Evolutionary conservation across 2,888 invertebrate species (phyloP).

Genomic region (Clepsis dumicolana): DNA sequence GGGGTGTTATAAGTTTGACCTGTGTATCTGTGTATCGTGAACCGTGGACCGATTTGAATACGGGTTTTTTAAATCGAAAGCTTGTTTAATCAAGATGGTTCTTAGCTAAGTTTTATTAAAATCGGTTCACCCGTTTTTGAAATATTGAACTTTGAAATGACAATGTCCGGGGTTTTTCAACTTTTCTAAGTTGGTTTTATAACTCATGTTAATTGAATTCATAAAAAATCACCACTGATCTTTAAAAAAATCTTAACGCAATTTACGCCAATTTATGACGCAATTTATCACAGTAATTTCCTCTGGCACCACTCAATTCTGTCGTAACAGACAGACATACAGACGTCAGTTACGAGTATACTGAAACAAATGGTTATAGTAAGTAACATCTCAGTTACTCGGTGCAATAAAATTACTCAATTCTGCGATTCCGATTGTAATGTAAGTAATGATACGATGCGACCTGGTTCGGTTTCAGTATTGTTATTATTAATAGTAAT

Average conservation of each 20-base stretch:
- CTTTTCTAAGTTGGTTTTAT: too few species aligned
- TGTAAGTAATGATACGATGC: constrained; percentile 14
- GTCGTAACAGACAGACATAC: not conserved
- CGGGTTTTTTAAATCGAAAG: too few species aligned
- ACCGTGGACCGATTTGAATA: too few species aligned
- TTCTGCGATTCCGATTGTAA: constrained; percentile 23
- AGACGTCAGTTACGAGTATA: not conserved
- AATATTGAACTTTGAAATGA: too few species aligned
- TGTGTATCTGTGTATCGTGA: too few species aligned
- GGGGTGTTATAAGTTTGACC: too few species aligned
- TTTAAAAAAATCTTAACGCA: not conserved
- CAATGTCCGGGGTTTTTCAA: too few species aligned
- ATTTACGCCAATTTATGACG: not conserved
- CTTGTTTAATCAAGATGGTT: too few species aligned
- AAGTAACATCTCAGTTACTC: constrained; percentile 26
- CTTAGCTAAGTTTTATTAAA: too few species aligned
- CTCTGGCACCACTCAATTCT: not conserved
- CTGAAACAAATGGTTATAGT: constrained; percentile 11
- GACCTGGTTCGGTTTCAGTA: constrained; percentile 25
- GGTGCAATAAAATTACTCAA: constrained; percentile 30
- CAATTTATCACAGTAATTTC: not conserved
- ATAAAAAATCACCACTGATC: not conserved
- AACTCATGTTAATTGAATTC: too few species aligned
- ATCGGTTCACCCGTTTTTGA: too few species aligned
- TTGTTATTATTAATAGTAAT: constrained; percentile 26